phyloP scores from a whole-genome alignment of 2,888 invertebrate genomes.

The Agrotis segetum region DNA sequence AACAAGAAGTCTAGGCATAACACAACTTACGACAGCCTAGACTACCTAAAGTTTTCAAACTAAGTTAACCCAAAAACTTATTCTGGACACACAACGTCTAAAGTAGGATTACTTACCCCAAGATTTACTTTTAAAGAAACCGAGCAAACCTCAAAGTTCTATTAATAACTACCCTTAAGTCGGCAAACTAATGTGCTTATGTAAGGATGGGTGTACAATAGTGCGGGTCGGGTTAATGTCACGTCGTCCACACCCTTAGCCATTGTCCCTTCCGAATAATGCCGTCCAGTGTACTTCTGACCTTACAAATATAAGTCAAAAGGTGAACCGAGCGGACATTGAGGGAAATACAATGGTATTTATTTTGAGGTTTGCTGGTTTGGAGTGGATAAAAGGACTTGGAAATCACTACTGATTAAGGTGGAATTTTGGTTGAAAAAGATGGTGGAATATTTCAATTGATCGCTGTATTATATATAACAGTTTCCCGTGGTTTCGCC shows the following conservation, averaged over 20 bases:
- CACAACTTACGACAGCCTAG: not conserved
- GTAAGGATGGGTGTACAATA: conserved; percentile 45
- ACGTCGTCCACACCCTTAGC: conserved; percentile 61
- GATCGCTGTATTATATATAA: not conserved
- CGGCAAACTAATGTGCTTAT: conserved; percentile 53
- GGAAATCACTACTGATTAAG: conserved; percentile 27
- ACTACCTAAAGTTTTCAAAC: not conserved
- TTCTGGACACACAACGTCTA: conserved; percentile 15
- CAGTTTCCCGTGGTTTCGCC: too few species aligned
- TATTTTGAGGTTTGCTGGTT: conserved; percentile 40
- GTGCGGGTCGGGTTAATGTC: conserved; percentile 62
- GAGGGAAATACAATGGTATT: conserved; percentile 41
- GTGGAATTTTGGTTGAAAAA: conserved; percentile 2
- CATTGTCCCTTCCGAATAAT: conserved; percentile 62
- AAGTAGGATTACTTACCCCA: conserved; percentile 34
- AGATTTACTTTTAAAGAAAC: conserved; percentile 49
- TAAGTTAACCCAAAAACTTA: conserved; percentile 25
- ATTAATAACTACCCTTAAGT: conserved; percentile 50
- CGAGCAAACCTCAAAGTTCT: conserved; percentile 19
- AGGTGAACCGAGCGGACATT: conserved; percentile 50
- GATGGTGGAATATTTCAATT: not conserved
- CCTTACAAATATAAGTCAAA: conserved; percentile 54
- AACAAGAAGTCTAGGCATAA: not conserved
- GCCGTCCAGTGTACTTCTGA: conserved; percentile 46
- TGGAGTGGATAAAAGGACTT: conserved; percentile 14